A percentile compares a stretch with the other conserved stretches of the same genome.
phyloP scores from a whole-genome alignment of 2,888 invertebrate genomes.

The Mythimna vitellina region DNA sequence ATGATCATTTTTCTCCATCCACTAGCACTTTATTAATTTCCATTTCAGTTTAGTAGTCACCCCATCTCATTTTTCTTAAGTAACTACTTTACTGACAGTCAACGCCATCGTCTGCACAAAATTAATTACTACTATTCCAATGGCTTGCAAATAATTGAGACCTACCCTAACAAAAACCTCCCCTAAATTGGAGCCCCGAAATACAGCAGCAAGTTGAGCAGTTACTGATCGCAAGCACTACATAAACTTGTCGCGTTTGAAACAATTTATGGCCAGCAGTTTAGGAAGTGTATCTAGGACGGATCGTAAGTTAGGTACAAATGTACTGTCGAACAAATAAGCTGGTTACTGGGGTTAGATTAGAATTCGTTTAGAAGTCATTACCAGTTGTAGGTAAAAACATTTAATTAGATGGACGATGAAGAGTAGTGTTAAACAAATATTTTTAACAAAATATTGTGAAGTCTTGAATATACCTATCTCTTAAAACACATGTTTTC shows the following conservation, averaged over 20 bases:
- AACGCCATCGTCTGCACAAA: no score
- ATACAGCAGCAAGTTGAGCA: conserved; percentile 41
- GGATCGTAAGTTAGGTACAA: conserved; percentile 51
- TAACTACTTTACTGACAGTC: no score
- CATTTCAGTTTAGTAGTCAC: no score
- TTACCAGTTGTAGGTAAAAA: no score
- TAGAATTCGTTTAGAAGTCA: not conserved
- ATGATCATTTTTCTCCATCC: no score
- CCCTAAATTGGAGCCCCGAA: conserved; percentile 15
- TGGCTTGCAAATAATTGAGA: not conserved
- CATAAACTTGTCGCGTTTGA: conserved; percentile 59
- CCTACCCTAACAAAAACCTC: conserved; percentile 7
- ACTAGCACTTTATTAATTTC: no score
- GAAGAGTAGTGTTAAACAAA: no score
- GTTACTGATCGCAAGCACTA: conserved; percentile 50
- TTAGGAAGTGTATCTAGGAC: conserved; percentile 60
- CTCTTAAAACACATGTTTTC: no score
- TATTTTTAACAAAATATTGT: no score
- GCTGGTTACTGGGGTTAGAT: not conserved
- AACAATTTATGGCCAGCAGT: conserved; percentile 55
- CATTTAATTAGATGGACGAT: no score
- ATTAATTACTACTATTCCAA: not conserved
- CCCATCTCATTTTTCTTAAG: no score
- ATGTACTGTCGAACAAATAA: conserved; percentile 37
- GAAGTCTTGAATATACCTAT: no score